Percentiles rank a stretch among this genome's conserved stretches.
Conservation (phyloP, 2,797 vertebrate genomes). For the Rhinogobio ventralis region DNA sequence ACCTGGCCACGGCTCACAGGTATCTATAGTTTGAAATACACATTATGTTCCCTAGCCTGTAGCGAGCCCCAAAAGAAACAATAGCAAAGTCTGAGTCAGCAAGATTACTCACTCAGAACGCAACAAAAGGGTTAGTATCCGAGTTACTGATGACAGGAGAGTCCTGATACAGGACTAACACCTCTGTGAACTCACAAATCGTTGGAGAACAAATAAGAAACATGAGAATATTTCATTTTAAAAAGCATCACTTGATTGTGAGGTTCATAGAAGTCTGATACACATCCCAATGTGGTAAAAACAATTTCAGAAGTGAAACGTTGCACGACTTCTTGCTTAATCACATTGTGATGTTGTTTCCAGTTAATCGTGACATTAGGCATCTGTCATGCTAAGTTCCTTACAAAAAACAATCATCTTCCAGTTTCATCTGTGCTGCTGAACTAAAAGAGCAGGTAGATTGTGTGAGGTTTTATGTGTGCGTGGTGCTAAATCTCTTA, state of each 20-base stretch:
- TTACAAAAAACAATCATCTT: background rate
- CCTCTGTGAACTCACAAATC: constrained; percentile 42
- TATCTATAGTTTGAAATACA: constrained; percentile 23
- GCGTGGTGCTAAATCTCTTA: constrained; percentile 62
- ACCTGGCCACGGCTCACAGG: constrained; percentile 16
- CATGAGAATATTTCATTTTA: background rate
- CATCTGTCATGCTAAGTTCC: background rate
- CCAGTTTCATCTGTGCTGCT: background rate
- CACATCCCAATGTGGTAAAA: constrained; percentile 13
- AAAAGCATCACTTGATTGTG: background rate
- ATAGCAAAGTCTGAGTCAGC: constrained; percentile 55
- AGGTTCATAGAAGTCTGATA: background rate
- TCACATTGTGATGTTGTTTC: background rate
- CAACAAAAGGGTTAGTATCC: constrained; percentile 52
- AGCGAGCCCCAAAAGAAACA: constrained; percentile 46
- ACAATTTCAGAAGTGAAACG: constrained; percentile 37
- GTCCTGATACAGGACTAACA: constrained; percentile 20
- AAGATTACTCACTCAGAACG: constrained; percentile 48
- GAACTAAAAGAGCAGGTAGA: background rate
- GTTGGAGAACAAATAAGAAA: constrained; percentile 11
- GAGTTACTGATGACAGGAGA: constrained; percentile 23
- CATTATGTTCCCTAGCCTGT: constrained; percentile 18
- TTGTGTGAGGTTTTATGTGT: constrained; percentile 10
- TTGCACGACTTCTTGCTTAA: constrained; percentile 21
- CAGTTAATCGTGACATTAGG: background rate